Percentiles rank a stretch among this genome's conserved stretches.
Evolutionary conservation across 2,113 vertebrate species (phyloP).

Genomic region (Laticauda laticaudata): DNA sequence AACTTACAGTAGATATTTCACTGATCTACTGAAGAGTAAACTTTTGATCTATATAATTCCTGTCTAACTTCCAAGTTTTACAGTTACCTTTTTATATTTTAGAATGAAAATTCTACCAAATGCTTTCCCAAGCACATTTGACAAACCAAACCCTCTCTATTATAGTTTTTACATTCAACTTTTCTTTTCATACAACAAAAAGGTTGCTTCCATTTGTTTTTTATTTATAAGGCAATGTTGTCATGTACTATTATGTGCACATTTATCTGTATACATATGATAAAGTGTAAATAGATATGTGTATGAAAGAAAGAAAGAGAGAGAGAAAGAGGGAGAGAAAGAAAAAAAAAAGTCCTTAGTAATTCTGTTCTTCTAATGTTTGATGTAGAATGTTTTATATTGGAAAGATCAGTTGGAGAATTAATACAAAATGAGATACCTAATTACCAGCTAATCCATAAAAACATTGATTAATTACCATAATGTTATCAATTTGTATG

Average conservation of each 20-base stretch:
- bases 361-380: neutral
- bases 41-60: neutral
- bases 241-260: neutral
- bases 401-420: neutral
- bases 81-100: neutral
- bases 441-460: neutral
- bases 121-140: neutral
- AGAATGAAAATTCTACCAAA: neutral
- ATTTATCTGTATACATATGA: neutral
- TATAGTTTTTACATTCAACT: neutral
- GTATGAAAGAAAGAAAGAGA: no score
- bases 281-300: neutral
- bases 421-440: neutral
- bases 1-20: neutral
- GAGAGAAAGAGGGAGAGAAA: no score
- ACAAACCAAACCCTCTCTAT: neutral
- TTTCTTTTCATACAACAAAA: neutral
- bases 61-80: neutral
- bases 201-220: neutral
- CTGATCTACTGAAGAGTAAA: neutral
- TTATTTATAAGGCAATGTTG: neutral
- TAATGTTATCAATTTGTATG: neutral
- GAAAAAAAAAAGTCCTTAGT: neutral
- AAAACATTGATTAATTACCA: neutral
- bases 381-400: neutral